phyloP scores from a whole-genome alignment of 2,113 vertebrate species.

The Symphodus melops region DNA sequence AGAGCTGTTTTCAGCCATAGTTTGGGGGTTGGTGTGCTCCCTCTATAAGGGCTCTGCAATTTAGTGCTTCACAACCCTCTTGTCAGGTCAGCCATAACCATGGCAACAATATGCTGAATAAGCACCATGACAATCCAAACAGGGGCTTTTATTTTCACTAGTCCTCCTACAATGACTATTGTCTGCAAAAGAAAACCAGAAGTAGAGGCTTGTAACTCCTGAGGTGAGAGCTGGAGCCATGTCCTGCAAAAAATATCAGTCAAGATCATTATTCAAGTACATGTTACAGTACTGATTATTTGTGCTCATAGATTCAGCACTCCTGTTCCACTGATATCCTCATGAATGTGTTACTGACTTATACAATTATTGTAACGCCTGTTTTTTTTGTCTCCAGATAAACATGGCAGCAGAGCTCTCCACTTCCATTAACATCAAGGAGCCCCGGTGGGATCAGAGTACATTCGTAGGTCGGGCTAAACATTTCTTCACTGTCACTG shows the following conservation, averaged over 20 bases:
- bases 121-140: conserved; percentile 51
- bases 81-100: conserved; percentile 71
- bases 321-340: not conserved
- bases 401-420: conserved; percentile 92
- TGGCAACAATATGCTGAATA: conserved; percentile 78
- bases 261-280: not conserved
- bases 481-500: conserved; percentile 98
- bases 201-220: not conserved
- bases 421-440: conserved; percentile 93
- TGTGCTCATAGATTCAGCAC: not conserved
- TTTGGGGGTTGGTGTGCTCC: conserved; percentile 48
- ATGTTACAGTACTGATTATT: not conserved
- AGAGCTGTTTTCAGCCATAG: conserved; percentile 38
- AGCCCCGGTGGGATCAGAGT: conserved; percentile 97
- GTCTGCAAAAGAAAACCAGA: conserved; percentile 8
- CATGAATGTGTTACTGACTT: not conserved
- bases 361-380: not conserved
- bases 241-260: not conserved
- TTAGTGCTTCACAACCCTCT: conserved; percentile 52
- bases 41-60: conserved; percentile 50
- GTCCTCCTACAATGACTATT: conserved; percentile 32
- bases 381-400: conserved; percentile 56
- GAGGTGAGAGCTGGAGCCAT: conserved; percentile 3
- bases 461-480: conserved; percentile 93
- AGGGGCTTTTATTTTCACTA: conserved; percentile 40